Percentiles rank a stretch among this genome's conserved stretches.
Conservation (phyloP, 2,888 invertebrate genomes). For the Lithosia quadra region DNA sequence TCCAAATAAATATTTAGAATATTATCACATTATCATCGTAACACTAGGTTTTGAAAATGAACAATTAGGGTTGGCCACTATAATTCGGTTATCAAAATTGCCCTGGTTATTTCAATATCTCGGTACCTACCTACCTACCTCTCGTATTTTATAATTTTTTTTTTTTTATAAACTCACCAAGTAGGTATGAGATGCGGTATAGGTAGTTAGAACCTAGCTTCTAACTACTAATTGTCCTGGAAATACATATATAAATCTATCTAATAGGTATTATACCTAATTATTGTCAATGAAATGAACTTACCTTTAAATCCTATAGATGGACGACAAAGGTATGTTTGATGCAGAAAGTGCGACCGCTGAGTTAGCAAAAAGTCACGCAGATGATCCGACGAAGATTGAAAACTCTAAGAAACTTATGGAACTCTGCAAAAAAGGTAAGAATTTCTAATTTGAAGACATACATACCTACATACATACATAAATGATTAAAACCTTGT, state of each 20-base stretch:
- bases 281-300: background rate
- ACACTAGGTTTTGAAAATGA: background rate
- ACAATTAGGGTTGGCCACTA: too few species aligned
- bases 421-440: conserved; percentile 74
- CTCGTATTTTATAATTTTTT: too few species aligned
- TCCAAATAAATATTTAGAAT: too few species aligned
- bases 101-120: too few species aligned
- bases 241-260: too few species aligned
- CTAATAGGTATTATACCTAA: too few species aligned
- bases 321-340: conserved; percentile 75
- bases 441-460: background rate
- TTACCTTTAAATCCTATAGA: conserved; percentile 50
- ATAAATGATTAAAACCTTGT: background rate
- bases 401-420: conserved; percentile 72
- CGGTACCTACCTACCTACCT: too few species aligned
- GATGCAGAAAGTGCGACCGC: conserved; percentile 63
- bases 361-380: conserved; percentile 65
- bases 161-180: too few species aligned
- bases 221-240: background rate
- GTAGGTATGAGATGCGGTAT: too few species aligned
- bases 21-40: too few species aligned
- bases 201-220: too few species aligned
- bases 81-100: too few species aligned
- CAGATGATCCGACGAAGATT: conserved; percentile 63
- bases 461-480: background rate